Conservation (phyloP, 2,113 vertebrate species). For the Neogale vison region DNA sequence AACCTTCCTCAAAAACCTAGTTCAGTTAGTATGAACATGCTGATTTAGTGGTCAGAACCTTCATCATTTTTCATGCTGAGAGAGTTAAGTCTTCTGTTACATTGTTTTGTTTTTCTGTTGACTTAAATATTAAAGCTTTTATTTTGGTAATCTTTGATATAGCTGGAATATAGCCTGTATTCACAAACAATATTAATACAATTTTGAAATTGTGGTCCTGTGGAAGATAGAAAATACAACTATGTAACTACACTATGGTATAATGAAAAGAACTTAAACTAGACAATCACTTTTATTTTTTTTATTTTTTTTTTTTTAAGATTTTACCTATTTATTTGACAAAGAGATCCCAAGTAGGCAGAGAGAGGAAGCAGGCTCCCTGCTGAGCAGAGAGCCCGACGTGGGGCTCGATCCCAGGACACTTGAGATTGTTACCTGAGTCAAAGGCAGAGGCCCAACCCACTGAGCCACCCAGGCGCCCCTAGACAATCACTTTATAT, state of each 20-base stretch:
- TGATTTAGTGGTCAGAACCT: background rate
- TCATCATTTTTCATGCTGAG: background rate
- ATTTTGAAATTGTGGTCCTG: background rate
- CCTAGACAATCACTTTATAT: no score
- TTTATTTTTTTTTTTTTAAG: no score
- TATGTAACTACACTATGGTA: background rate
- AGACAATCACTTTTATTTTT: background rate
- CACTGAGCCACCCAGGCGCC: no score
- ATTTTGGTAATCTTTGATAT: background rate
- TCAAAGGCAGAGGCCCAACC: no score
- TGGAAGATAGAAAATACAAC: background rate
- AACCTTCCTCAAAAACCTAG: background rate
- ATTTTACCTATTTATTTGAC: no score
- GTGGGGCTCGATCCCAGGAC: no score
- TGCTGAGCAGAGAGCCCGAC: no score
- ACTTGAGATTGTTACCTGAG: no score
- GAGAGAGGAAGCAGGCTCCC: no score
- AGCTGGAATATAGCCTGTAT: background rate
- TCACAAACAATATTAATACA: background rate
- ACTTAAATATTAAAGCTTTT: background rate
- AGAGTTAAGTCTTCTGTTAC: background rate
- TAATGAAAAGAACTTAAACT: background rate
- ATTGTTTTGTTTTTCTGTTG: background rate
- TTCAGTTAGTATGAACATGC: background rate
- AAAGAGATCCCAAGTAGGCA: no score